Evolutionary conservation across 2,113 vertebrate genomes (phyloP).

Genomic region (Otis tarda): DNA sequence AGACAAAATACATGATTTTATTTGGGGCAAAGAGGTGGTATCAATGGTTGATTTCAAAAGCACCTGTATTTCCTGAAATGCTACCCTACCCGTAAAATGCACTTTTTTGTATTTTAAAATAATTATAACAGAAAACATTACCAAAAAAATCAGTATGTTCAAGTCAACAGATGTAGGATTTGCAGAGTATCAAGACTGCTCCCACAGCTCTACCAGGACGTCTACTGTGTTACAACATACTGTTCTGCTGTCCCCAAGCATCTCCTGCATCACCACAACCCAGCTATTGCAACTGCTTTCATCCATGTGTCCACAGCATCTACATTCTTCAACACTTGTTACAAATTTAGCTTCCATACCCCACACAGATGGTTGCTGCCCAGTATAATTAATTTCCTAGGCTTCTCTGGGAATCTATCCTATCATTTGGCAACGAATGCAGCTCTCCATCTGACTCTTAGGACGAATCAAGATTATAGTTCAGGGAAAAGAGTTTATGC

Average conservation of each 20-base stretch:
- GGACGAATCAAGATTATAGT: background rate
- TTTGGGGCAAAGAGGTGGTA: background rate
- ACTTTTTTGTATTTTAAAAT: background rate
- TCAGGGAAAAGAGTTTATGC: background rate
- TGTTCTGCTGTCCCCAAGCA: background rate
- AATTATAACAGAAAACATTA: background rate
- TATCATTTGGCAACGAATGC: background rate
- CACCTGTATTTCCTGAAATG: background rate
- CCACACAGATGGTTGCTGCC: background rate
- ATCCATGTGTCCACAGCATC: background rate
- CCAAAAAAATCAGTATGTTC: background rate
- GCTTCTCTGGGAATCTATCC: background rate
- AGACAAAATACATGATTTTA: background rate
- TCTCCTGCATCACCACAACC: background rate
- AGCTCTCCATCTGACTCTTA: background rate
- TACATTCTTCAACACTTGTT: background rate
- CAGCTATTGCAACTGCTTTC: background rate
- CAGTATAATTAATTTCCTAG: background rate
- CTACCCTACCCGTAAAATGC: background rate
- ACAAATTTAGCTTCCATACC: background rate
- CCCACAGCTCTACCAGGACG: background rate
- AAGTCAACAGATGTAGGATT: background rate
- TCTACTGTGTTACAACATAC: background rate
- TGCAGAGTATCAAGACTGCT: background rate
- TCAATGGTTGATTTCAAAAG: background rate